Conservation (phyloP, 2,797 vertebrate species). For the Pogoniulus pusillus region DNA sequence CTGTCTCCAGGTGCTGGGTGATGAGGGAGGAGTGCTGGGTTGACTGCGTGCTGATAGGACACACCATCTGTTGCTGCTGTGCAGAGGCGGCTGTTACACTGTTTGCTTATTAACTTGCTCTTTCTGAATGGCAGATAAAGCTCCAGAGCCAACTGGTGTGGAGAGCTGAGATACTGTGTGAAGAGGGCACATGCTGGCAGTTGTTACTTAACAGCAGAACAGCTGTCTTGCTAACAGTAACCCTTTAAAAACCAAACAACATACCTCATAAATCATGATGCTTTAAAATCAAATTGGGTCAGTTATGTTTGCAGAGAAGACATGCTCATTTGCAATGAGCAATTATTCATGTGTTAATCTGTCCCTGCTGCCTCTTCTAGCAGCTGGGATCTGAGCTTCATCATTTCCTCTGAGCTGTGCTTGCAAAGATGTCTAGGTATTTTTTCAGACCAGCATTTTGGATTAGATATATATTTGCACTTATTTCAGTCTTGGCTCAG, state of each 20-base stretch:
- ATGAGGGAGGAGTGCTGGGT: neutral
- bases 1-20: neutral
- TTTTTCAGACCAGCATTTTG: neutral
- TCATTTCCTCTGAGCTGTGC: neutral
- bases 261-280: neutral
- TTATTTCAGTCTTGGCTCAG: neutral
- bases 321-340: neutral
- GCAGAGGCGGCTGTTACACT: neutral
- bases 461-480: neutral
- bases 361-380: neutral
- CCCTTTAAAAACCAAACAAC: neutral
- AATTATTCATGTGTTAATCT: neutral
- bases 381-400: neutral
- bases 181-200: neutral
- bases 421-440: neutral
- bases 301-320: neutral
- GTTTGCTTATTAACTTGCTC: constrained; percentile 36
- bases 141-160: neutral
- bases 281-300: neutral
- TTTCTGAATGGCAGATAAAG: neutral
- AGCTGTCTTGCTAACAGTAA: neutral
- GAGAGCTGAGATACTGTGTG: neutral
- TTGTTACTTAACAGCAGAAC: neutral
- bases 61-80: neutral
- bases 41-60: neutral